Percentiles rank a stretch among this genome's conserved stretches.
Evolutionary conservation across 1,140 invertebrate species (phyloP).

Genomic region (Macrostomum lignano): DNA sequence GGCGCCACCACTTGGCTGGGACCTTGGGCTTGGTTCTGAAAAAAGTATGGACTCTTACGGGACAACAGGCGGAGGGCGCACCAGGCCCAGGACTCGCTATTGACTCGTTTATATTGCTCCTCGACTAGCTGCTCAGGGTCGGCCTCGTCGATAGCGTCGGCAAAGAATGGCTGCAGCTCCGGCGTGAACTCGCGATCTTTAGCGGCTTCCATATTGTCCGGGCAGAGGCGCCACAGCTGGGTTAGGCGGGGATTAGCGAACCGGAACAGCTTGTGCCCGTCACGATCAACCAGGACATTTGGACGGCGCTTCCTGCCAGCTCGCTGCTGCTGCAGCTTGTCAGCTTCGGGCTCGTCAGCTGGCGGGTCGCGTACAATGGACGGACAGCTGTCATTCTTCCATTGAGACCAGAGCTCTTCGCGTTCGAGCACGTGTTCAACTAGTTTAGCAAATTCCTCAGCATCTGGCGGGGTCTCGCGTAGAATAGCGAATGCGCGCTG

Average conservation of each 20-base stretch:
- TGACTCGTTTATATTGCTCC: slow-evolving; percentile 41
- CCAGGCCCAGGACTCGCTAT: slow-evolving; percentile 60
- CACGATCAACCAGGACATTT: slow-evolving; percentile 1
- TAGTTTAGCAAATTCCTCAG: slow-evolving; percentile 49
- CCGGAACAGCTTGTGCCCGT: slow-evolving; percentile 1
- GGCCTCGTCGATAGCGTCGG: slow-evolving; percentile 43
- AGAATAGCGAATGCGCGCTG: slow-evolving; percentile 35
- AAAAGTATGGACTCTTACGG: slow-evolving; percentile 60
- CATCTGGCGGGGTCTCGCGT: slow-evolving; percentile 56
- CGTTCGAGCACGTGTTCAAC: slow-evolving; percentile 43
- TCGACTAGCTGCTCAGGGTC: slow-evolving; percentile 37
- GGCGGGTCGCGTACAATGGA: slow-evolving; percentile 35
- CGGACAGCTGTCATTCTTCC: slow-evolving; percentile 85
- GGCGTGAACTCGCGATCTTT: slow-evolving; percentile 58
- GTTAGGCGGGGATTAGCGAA: slow-evolving; percentile 28
- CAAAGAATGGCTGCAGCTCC: slow-evolving; percentile 51
- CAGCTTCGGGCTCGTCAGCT: slow-evolving; percentile 2
- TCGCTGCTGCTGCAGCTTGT: too few species aligned
- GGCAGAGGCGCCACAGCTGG: slow-evolving; percentile 63
- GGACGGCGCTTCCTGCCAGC: slow-evolving; percentile 1
- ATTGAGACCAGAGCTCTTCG: slow-evolving; percentile 55
- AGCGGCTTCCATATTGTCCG: slow-evolving; percentile 69
- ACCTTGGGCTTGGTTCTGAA: too few species aligned
- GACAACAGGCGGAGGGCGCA: slow-evolving; percentile 56
- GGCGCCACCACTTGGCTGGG: too few species aligned